phyloP scores from a whole-genome alignment of 2,888 invertebrate genomes.

The Chirona hameri region DNA sequence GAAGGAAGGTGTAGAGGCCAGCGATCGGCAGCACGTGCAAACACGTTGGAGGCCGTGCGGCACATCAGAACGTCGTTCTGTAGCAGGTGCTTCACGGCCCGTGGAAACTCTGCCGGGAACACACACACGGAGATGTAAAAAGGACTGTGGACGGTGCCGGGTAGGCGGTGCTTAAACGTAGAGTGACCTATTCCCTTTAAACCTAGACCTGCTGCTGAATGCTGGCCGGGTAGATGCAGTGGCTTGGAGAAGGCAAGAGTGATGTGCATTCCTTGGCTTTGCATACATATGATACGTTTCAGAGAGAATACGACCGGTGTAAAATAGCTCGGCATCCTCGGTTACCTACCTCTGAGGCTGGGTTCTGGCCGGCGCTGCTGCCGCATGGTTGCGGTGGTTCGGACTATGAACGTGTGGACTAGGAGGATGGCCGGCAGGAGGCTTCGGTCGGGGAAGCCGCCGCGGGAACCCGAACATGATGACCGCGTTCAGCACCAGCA shows the following conservation, averaged over 20 bases:
- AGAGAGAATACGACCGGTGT: too few relatives aligned
- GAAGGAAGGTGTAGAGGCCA: conserved; percentile 86
- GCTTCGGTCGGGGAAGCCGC: conserved; percentile 53
- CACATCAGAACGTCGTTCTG: conserved; percentile 89
- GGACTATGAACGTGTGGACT: neutral
- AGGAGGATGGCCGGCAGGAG: conserved; percentile 27
- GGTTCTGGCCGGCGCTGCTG: conserved; percentile 43
- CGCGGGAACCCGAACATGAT: conserved; percentile 90
- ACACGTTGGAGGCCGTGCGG: conserved; percentile 82
- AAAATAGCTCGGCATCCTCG: neutral
- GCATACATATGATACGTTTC: too few relatives aligned
- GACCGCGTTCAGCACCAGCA: conserved; percentile 75
- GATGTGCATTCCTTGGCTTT: too few relatives aligned
- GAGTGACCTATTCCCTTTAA: too few relatives aligned
- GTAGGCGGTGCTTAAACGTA: too few relatives aligned
- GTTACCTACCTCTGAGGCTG: conserved; percentile 50
- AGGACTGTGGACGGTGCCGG: too few relatives aligned
- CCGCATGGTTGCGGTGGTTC: conserved; percentile 9
- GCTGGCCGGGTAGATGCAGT: too few relatives aligned
- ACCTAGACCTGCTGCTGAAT: too few relatives aligned
- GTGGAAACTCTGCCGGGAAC: conserved; percentile 61
- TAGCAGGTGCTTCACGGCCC: conserved; percentile 71
- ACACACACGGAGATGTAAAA: too few relatives aligned
- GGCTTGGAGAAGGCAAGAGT: too few relatives aligned
- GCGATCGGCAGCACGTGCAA: conserved; percentile 88